Evolutionary conservation across 2,113 vertebrate genomes (phyloP), one percentile per base, ranked within the genome.

Genomic region (Cathartes aura): DNA sequence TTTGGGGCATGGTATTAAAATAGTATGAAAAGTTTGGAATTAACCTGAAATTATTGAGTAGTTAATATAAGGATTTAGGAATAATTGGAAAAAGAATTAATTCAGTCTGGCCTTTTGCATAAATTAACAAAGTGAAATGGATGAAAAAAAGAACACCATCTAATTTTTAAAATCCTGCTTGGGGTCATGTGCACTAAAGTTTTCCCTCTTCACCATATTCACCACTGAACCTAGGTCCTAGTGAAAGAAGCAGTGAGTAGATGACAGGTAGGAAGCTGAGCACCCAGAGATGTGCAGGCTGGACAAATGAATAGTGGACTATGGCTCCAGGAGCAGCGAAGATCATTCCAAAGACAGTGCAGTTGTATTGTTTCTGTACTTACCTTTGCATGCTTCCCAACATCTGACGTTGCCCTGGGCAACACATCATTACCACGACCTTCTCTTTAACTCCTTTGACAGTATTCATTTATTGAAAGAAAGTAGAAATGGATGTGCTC

Each of bases 401-500:
- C n/a, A 34, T 20, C 52, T 68, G 34, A 11, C 4, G 3, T n/a
- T 0, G 0, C 12, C 0, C 2, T 71, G 50, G 18, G 12, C 22
- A 53, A 22, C 24, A 12, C 12, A 43, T 15, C 26, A 4, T 12
- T 45, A 26, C 11, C 34, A 19, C 14, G 43, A 18, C 19, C 15
- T 82, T 22, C 59, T 9, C 45, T 45, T 8, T 15, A 42, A 23
- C 47, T 52, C 26, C n/a, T 75, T 15, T 60, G 27, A 11, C 12
- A 32, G 6, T 3, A 24, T 27, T 24, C 3, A 6, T 18, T 26
- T n/a, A 29, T 12, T 64, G 24, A 64, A 16, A 45, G 23, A 29
- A 82, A 21, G 11, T 4, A 59, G 63, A 55, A 76, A 75, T 20
- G 4, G 16, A 23, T 15, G 4, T 30, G 10, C 19, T 45, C 5